These are phyloP conservation scores for Phyllotreta striolata DNA, from an alignment of 2,888 invertebrate genomes.

Conservation along the genomic window DNA sequence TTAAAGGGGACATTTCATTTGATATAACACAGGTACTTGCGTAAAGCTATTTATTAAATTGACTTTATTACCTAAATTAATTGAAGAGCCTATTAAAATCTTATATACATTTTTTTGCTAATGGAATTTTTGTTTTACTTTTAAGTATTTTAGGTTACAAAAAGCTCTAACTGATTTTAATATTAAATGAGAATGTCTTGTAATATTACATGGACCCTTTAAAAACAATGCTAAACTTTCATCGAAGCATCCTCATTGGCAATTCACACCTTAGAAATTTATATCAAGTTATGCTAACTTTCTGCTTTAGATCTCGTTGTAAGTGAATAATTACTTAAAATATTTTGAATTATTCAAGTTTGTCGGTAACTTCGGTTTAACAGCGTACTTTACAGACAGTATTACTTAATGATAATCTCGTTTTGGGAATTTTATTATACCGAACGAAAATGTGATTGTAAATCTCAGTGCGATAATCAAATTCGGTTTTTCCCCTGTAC, in stretches of 20 bases:
- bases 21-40: too few species aligned
- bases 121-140: background rate
- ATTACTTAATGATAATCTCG: background rate
- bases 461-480: too few species aligned
- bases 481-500: too few species aligned
- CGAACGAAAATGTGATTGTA: too few species aligned
- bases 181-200: conserved; percentile 9
- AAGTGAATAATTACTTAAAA: conserved; percentile 24
- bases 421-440: too few species aligned
- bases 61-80: too few species aligned
- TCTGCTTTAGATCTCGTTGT: conserved; percentile 16
- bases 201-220: conserved; percentile 5
- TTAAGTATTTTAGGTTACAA: conserved; percentile 8
- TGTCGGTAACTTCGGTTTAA: conserved; percentile 6
- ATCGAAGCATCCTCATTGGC: conserved; percentile 23
- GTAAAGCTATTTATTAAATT: too few species aligned
- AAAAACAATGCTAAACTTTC: conserved; percentile 14
- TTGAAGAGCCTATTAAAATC: too few species aligned
- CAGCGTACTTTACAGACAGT: background rate
- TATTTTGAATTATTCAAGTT: conserved; percentile 20
- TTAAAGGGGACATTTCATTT: too few species aligned
- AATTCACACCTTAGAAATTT: conserved; percentile 25
- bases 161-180: conserved; percentile 9
- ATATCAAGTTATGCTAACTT: conserved; percentile 17
- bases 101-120: background rate